Evolutionary conservation across 2,888 invertebrate genomes (phyloP), one percentile per base, ranked within the genome.

Genomic region (Acrobasis repandana): DNA sequence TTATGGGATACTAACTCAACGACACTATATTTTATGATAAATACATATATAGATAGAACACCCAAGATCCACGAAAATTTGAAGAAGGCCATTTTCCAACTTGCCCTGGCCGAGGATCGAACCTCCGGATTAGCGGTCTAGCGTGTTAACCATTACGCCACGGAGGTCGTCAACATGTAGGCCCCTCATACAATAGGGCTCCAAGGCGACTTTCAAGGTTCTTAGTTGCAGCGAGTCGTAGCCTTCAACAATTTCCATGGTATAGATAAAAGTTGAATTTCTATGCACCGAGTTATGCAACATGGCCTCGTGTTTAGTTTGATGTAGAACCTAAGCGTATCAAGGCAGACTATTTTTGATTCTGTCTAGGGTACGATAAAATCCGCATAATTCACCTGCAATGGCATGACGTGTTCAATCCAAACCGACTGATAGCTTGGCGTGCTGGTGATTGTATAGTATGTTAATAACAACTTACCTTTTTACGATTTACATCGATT

Each of bases 181-280:
- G 62, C 61, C 48, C 61, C 62, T 63, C 56, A 47, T 56, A 66
- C 65, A 68, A 68, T 63, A 16, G 70, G 69, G 69, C 70, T 70
- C 63, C 54, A 15, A 49, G 67, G 61, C 60, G 65, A 78, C 65
- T 79, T 77, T 71, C 79, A 79, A 79, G 80, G 82, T 58, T 58
- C 48, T 57, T 72, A 14, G 54, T 74, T 65, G 58, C 61, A 38
- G 62, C 58, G 57, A 63, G 61, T 61, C 59, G 66, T 72, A 74
- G 67, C 73, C 69, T 73, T 76, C 71, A 70, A 65, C 64, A 56
- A 65, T 50, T 43, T 43, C n/a, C 63, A 57, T 47, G 61, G 67
- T 64, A 72, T 69, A 65, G 67, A 70, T 65, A 66, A 69, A 66
- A 68, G 65, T 69, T 62, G 34, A 58, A 67, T 63, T 62, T 63